Percentiles rank a stretch among this genome's conserved stretches.
Conservation (phyloP, 2,113 vertebrate species). For the Larimichthys polyactis region DNA sequence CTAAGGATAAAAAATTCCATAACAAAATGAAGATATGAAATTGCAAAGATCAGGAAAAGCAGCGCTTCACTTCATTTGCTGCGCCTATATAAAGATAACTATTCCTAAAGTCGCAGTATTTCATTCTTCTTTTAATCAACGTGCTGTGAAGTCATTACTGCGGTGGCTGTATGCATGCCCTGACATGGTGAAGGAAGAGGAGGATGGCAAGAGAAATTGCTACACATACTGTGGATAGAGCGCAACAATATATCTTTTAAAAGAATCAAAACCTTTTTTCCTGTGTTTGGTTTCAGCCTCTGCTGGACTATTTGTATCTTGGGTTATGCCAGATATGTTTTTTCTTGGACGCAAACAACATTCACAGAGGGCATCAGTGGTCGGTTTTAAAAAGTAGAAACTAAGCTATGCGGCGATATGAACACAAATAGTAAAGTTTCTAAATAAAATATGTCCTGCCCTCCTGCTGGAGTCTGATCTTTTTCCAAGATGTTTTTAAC, state of each 20-base stretch:
- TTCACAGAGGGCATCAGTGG: not conserved
- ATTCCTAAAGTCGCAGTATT: not conserved
- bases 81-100: conserved; percentile 13
- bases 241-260: not conserved
- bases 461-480: not conserved
- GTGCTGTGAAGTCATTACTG: conserved; percentile 6
- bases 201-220: not conserved
- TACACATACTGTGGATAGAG: not conserved
- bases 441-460: not conserved
- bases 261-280: not conserved
- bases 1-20: too few relatives aligned
- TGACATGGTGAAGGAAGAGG: not conserved
- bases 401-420: not conserved
- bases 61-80: conserved; percentile 17
- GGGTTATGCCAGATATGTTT: not conserved
- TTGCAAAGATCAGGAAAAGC: not conserved
- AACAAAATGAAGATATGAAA: not conserved
- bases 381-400: not conserved
- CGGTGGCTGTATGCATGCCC: not conserved
- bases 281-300: not conserved
- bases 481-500: not conserved
- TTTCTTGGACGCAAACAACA: not conserved
- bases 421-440: not conserved
- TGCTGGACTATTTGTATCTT: not conserved
- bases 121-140: conserved; percentile 23